phyloP scores from a whole-genome alignment of 2,113 vertebrate genomes.

The Channa argus region DNA sequence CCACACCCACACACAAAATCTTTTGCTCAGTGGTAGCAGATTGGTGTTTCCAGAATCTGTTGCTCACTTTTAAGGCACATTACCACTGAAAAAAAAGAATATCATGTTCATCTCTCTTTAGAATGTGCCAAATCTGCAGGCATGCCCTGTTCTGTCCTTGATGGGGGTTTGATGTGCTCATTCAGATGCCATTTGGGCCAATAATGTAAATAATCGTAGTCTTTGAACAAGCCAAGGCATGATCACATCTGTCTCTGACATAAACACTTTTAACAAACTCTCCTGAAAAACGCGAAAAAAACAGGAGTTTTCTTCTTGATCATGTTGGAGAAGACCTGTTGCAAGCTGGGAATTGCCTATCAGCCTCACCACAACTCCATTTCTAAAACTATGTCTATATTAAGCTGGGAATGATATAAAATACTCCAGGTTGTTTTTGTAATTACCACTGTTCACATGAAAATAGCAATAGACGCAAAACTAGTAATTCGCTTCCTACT shows the following conservation, averaged over 20 bases:
- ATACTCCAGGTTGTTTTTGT: no score
- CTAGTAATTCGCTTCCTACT: no score
- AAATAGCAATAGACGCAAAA: no score
- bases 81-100: constrained; percentile 1
- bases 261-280: constrained; percentile 41
- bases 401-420: no score
- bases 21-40: constrained; percentile 32
- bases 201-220: constrained; percentile 76
- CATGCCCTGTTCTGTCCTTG: constrained; percentile 67
- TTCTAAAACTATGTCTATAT: neutral
- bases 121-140: constrained; percentile 54
- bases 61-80: constrained; percentile 19
- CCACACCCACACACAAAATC: constrained; percentile 30
- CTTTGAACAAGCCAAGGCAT: constrained; percentile 72
- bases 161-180: constrained; percentile 60
- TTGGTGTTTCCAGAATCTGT: constrained; percentile 42
- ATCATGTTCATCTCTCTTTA: constrained; percentile 56
- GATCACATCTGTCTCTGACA: constrained; percentile 63
- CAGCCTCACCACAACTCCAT: constrained; percentile 56
- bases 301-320: constrained; percentile 41
- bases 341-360: constrained; percentile 70
- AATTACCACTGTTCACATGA: no score
- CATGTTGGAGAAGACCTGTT: constrained; percentile 50
- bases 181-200: constrained; percentile 67
- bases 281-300: constrained; percentile 37